Evolutionary conservation across 2,113 vertebrate genomes (phyloP).

Genomic region (Balaeniceps rex): DNA sequence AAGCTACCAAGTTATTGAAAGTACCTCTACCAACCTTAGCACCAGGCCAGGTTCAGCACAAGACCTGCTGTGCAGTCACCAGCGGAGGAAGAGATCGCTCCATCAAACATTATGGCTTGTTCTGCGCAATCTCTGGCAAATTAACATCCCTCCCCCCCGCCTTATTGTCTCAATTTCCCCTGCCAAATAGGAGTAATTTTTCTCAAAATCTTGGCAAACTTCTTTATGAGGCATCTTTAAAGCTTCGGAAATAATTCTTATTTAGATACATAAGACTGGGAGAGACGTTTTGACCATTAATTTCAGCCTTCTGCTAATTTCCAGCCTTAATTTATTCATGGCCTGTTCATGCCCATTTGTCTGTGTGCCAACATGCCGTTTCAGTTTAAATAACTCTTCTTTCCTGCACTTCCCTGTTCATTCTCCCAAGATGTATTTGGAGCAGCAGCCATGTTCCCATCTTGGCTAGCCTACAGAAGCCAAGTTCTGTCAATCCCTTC

Average conservation of each 20-base stretch:
- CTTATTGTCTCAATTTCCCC: not conserved
- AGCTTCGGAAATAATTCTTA: conserved; percentile 10
- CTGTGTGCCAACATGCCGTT: not conserved
- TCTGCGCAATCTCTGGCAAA: not conserved
- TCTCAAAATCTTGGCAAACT: conserved; percentile 1
- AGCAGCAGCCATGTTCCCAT: not conserved
- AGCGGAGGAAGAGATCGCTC: not conserved
- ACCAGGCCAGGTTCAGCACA: not conserved
- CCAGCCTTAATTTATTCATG: conserved; percentile 34
- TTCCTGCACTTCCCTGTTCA: not conserved
- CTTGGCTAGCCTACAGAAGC: not conserved
- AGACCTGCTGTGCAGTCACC: not conserved
- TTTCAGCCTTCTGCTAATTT: conserved; percentile 40
- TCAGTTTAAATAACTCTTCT: conserved; percentile 8
- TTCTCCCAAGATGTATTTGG: not conserved
- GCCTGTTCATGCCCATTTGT: conserved; percentile 13
- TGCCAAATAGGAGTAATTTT: conserved; percentile 7
- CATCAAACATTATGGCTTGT: not conserved
- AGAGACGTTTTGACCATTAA: conserved; percentile 9
- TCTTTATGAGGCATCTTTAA: conserved; percentile 5
- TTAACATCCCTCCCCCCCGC: not conserved
- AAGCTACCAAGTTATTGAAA: not conserved
- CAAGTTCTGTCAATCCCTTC: not conserved
- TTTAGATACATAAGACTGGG: not conserved
- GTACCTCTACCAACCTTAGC: not conserved